Base-by-base conservation (phyloP, 2,797 vertebrate genomes). In the Cephalopachus bancanus region DNA sequence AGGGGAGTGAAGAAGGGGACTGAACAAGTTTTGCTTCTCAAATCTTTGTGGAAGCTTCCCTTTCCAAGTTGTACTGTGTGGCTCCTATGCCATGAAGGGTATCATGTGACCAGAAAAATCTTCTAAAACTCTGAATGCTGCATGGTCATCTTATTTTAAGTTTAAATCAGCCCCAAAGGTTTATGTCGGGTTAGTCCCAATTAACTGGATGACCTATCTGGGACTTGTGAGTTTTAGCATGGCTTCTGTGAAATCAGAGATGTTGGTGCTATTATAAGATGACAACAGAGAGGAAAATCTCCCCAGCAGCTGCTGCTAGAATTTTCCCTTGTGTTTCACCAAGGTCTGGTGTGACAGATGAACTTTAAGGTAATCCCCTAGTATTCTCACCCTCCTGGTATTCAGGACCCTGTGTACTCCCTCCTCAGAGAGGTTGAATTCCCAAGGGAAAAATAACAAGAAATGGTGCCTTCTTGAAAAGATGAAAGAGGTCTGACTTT, bases 21-120 rank as follows among this genome's bases (percentile, higher is more conserved):
- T 30, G 37, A 85, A 30, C 1, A 59, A 11, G 1, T 24, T 90
- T 79, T 24, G 17, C 53, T 79, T 89, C 80, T 83, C 28, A 19
- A 33, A n/a, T 69, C 60, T 37, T 79, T 10, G 33, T 22, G 19
- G 76, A 28, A 22, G 7, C 9, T 80, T 84, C 71, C 44, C 8
- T 60, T 14, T 83, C 26, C 15, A 44, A n/a, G 26, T 3, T 76
- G 83, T 26, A 7, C 17, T 55, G 28, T 2, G 28, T 0, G 4
- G 33, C 22, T 83, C 30, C 2, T 59, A 19, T 1, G 1, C 12
- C 24, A 2, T 0, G 15, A 19, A 44, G 17, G 12, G 7, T 7
- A 14, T 69, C 33, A 44, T 2, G 1, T 0, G 26, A 26, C 30
- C 10, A 28, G 26, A 59, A 26, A 75, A 92, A 37, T 33, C 79